These are phyloP conservation scores for Plumapathes pennacea DNA, from an alignment of 92 coral and sea anemone species.

Conservation along the genomic window DNA sequence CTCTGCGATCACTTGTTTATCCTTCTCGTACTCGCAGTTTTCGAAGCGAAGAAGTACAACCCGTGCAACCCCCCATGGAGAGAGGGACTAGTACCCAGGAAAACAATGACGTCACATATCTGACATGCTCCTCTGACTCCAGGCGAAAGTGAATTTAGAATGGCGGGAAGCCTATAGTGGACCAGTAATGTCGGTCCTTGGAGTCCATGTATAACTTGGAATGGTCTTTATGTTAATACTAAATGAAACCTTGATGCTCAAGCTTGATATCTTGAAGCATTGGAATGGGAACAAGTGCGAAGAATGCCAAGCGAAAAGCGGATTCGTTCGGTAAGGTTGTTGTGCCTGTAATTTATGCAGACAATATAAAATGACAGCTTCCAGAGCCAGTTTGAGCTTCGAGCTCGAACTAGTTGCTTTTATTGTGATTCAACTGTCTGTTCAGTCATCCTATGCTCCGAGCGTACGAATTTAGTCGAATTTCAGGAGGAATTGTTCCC, in stretches of 20 bases:
- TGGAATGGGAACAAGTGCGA: slow-evolving; percentile 82
- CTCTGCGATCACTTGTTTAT: too few species aligned
- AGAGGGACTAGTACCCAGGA: too few species aligned
- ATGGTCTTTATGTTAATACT: slow-evolving; percentile 17
- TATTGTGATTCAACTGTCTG: too few species aligned
- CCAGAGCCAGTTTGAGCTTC: neutral
- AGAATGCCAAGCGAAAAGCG: slow-evolving; percentile 69
- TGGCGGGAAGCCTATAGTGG: slow-evolving; percentile 85
- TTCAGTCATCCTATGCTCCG: neutral
- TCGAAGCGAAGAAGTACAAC: too few species aligned
- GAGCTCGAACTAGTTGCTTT: slow-evolving; percentile 11
- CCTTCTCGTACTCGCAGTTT: too few species aligned
- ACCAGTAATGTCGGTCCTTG: slow-evolving; percentile 55
- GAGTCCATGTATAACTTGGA: slow-evolving; percentile 18
- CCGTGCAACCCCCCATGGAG: too few species aligned
- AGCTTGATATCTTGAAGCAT: slow-evolving; percentile 35
- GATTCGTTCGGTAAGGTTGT: slow-evolving; percentile 63
- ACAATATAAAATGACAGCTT: slow-evolving; percentile 16
- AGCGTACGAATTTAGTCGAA: too few species aligned
- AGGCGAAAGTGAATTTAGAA: slow-evolving; percentile 55
- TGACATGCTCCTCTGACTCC: too few species aligned
- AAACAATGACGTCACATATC: slow-evolving; percentile 10
- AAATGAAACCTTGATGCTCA: slow-evolving; percentile 37
- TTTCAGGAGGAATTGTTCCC: too few species aligned
- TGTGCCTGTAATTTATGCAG: slow-evolving; percentile 88